Conservation (phyloP, 2,113 vertebrate species). For the Panurus biarmicus region DNA sequence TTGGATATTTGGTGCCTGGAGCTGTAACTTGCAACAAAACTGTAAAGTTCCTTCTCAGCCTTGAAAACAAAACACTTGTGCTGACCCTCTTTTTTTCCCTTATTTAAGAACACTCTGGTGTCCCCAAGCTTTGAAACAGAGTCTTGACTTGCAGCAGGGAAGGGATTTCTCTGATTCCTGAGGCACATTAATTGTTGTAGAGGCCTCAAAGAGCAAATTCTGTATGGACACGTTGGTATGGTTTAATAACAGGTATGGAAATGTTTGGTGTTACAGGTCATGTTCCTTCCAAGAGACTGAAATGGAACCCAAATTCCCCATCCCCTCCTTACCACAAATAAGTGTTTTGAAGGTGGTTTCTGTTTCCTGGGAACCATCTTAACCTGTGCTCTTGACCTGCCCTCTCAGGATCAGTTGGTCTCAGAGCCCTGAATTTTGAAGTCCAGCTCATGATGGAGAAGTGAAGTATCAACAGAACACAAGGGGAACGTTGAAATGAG, state of each 20-base stretch:
- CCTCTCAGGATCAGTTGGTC: background rate
- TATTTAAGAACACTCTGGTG: background rate
- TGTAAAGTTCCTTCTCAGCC: background rate
- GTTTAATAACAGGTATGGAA: background rate
- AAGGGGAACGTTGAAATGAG: background rate
- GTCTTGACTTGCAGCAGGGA: background rate
- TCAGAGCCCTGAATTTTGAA: background rate
- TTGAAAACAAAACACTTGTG: background rate
- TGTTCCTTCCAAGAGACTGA: background rate
- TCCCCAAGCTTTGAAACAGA: background rate
- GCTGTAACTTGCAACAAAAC: background rate
- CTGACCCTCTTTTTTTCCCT: background rate
- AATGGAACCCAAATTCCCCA: background rate
- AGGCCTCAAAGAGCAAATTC: background rate
- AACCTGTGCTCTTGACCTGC: background rate
- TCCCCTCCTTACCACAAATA: background rate
- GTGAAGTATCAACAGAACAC: background rate
- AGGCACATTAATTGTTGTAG: background rate
- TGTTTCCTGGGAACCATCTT: background rate
- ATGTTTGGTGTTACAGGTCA: background rate
- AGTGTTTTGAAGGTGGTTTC: background rate
- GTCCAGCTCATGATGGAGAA: background rate
- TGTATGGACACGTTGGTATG: accelerated
- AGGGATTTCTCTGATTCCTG: background rate
- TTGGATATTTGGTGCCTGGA: background rate